Evolutionary conservation across 2,888 invertebrate genomes (phyloP).

Genomic region (Xanthia icteritia): DNA sequence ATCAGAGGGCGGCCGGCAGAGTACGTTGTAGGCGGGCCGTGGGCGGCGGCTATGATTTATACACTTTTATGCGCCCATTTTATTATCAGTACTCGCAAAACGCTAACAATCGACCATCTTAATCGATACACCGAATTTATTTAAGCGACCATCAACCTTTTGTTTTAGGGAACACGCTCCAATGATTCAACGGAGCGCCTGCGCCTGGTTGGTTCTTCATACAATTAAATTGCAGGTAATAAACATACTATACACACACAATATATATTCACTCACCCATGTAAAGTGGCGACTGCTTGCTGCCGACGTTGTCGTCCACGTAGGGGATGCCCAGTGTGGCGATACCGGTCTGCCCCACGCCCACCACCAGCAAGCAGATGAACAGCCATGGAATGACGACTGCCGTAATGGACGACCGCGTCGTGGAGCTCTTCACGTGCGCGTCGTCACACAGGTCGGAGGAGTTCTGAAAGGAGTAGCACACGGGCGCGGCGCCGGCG

Average conservation of each 20-base stretch:
- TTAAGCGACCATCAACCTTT: constrained; percentile 52
- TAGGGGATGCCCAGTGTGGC: constrained; percentile 98
- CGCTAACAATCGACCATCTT: constrained; percentile 63
- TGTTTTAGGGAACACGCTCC: constrained; percentile 55
- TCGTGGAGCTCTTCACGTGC: constrained; percentile 91
- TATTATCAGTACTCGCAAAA: constrained; percentile 64
- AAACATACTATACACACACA: constrained; percentile 38
- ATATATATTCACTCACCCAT: constrained; percentile 92
- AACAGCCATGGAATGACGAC: constrained; percentile 97
- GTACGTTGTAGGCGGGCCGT: constrained; percentile 70
- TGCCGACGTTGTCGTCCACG: constrained; percentile 98
- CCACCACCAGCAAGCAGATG: constrained; percentile 96
- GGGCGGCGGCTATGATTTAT: constrained; percentile 77
- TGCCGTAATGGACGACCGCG: constrained; percentile 94
- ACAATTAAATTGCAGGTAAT: constrained; percentile 35
- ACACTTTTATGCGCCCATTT: constrained; percentile 73
- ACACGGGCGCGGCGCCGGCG: constrained; percentile 82
- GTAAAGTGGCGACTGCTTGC: constrained; percentile 97
- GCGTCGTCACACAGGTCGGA: constrained; percentile 90
- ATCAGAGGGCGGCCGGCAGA: constrained; percentile 73
- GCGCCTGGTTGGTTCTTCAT: constrained; percentile 35
- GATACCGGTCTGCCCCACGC: constrained; percentile 97
- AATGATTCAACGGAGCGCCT: constrained; percentile 42
- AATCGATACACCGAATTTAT: constrained; percentile 58
- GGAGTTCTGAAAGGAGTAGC: constrained; percentile 74